These are phyloP conservation scores for Manacus vitellinus DNA, from an alignment of 2,113 vertebrate species.

Conservation along the genomic window DNA sequence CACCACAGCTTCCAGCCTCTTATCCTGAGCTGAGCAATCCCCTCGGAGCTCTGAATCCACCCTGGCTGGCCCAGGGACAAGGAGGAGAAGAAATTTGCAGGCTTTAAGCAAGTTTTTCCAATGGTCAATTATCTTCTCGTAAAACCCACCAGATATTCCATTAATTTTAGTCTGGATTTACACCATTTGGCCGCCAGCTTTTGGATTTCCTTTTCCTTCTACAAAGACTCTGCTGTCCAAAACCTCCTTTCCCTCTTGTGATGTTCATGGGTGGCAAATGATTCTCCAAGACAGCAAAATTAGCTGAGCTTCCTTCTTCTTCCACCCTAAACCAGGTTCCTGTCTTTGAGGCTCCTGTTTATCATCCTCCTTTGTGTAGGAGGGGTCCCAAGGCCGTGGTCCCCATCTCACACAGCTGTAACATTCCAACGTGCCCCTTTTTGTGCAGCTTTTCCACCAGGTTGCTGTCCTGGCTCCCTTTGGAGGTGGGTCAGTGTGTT, in stretches of 20 bases:
- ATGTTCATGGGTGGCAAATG: neutral
- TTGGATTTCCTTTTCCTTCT: neutral
- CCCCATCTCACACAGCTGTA: neutral
- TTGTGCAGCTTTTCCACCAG: neutral
- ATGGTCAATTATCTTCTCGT: neutral
- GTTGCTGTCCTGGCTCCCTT: neutral
- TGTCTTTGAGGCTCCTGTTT: neutral
- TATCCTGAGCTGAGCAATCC: neutral
- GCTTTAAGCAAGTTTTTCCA: constrained; percentile 17
- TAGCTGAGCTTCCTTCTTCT: neutral
- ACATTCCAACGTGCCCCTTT: neutral
- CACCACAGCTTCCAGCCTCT: neutral
- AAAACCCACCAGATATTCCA: neutral
- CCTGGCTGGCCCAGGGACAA: neutral
- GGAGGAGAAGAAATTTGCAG: neutral
- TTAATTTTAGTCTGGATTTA: constrained; percentile 2
- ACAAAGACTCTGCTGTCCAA: neutral
- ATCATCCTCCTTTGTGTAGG: neutral
- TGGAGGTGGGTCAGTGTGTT: neutral
- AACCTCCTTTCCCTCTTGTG: neutral
- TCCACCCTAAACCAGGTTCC: neutral
- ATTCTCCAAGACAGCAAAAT: neutral
- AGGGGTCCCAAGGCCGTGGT: neutral
- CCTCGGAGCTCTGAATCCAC: neutral
- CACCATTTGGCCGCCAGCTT: neutral